phyloP scores from a whole-genome alignment of 2,888 invertebrate genomes.

The Calliscelio sp. region DNA sequence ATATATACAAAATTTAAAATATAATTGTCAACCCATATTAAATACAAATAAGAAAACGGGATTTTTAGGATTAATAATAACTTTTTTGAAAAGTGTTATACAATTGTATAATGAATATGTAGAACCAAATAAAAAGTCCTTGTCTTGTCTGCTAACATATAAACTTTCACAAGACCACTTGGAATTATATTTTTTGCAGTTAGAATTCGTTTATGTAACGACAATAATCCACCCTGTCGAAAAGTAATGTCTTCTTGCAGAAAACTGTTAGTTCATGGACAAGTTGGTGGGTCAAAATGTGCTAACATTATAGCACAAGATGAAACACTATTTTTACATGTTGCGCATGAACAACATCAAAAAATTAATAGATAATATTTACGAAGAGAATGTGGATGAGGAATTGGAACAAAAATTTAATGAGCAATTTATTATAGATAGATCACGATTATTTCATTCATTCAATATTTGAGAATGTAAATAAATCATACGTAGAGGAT shows the following conservation, averaged over 20 bases:
- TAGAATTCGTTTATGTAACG: conserved; percentile 62
- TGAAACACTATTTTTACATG: conserved; percentile 37
- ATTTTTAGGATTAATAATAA: conserved; percentile 40
- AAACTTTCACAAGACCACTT: conserved; percentile 56
- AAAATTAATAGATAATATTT: conserved; percentile 39
- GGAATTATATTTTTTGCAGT: conserved; percentile 58
- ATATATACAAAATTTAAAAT: too few species aligned
- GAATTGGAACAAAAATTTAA: not conserved
- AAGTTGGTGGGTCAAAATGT: conserved; percentile 44
- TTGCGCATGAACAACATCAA: too few species aligned
- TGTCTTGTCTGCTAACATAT: conserved; percentile 49
- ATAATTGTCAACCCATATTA: too few species aligned
- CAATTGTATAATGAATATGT: not conserved
- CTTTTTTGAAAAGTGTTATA: conserved; percentile 38
- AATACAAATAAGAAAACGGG: too few species aligned
- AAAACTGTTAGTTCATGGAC: conserved; percentile 66
- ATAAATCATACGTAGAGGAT: conserved; percentile 23
- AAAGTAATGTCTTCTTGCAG: conserved; percentile 67
- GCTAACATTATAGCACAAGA: conserved; percentile 57
- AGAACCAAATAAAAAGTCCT: conserved; percentile 6
- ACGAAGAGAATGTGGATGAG: not conserved
- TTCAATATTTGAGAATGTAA: conserved; percentile 21
- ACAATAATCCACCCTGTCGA: conserved; percentile 70
- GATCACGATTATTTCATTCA: conserved; percentile 36
- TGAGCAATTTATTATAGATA: conserved; percentile 19